phyloP scores from a whole-genome alignment of 2,797 vertebrate species.

The Hydrophis major region DNA sequence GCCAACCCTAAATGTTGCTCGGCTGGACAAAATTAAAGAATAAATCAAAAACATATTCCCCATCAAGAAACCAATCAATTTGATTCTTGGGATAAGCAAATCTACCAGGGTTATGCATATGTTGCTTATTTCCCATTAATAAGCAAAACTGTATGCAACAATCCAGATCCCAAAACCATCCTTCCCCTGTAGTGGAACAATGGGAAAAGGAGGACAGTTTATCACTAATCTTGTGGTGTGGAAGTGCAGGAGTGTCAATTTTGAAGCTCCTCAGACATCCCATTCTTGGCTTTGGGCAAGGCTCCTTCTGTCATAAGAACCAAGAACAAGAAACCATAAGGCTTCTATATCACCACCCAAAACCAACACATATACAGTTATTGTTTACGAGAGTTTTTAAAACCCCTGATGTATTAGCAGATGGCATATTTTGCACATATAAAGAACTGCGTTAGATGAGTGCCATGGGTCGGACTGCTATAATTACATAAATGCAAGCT shows the following conservation, averaged over 20 bases:
- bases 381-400: neutral
- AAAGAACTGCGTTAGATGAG: neutral
- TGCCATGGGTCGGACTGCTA: neutral
- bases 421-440: conserved; percentile 16
- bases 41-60: neutral
- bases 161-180: neutral
- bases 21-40: neutral
- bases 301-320: neutral
- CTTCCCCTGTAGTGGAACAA: neutral
- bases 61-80: neutral
- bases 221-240: neutral
- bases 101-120: neutral
- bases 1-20: neutral
- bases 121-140: conserved; percentile 1
- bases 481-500: neutral
- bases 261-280: neutral
- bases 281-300: neutral
- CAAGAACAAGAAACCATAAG: neutral
- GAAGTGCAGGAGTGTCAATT: neutral
- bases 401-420: conserved; percentile 7
- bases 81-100: neutral
- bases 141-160: neutral
- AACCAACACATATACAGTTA: neutral
- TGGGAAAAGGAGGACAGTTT: neutral
- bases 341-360: neutral